Conservation (phyloP, 2,797 vertebrate genomes). For the Sebastolobus altivelis region DNA sequence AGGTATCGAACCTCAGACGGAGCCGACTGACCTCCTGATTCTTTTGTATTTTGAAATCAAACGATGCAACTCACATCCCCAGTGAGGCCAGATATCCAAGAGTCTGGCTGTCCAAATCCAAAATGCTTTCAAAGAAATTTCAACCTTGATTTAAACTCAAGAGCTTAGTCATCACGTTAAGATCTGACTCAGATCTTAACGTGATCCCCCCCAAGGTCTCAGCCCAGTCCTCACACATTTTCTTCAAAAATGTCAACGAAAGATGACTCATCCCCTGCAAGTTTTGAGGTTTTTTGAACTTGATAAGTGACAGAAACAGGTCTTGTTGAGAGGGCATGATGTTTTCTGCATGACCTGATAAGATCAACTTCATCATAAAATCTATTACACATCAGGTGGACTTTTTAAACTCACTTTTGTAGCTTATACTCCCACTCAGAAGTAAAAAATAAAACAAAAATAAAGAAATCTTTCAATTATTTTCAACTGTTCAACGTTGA, state of each 20-base stretch:
- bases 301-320: not conserved
- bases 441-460: not conserved
- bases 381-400: not conserved
- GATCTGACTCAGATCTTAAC: no score
- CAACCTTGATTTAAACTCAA: conserved; percentile 4
- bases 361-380: not conserved
- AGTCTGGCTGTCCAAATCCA: not conserved
- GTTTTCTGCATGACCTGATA: not conserved
- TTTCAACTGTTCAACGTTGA: not conserved
- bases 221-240: not conserved
- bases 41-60: conserved; percentile 6
- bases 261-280: not conserved
- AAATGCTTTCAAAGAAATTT: not conserved
- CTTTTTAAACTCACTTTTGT: not conserved
- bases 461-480: not conserved
- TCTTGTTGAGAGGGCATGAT: not conserved
- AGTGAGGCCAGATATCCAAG: not conserved
- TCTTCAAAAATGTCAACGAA: not conserved
- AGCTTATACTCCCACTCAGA: not conserved
- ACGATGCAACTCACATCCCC: not conserved
- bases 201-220: not conserved
- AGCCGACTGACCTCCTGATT: not conserved
- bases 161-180: not conserved
- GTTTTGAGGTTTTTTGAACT: rapidly evolving
- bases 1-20: not conserved